phyloP scores from a whole-genome alignment of 1,140 invertebrate genomes.

The Ceratitis capitata region DNA sequence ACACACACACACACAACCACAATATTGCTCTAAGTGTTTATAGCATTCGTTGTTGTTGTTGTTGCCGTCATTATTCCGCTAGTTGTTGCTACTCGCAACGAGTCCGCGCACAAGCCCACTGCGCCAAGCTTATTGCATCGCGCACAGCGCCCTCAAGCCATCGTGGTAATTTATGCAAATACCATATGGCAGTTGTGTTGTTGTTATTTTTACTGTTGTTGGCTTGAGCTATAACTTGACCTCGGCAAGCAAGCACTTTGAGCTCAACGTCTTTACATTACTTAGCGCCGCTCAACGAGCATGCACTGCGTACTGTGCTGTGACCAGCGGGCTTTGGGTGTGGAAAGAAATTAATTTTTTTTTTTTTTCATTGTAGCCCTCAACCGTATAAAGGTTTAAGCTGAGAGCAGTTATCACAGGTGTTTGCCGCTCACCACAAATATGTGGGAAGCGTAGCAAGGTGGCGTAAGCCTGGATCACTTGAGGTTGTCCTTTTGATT shows the following conservation, averaged over 20 bases:
- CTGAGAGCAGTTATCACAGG: too few relatives aligned
- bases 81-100: not conserved
- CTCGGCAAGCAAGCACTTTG: not conserved
- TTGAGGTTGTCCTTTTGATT: too few relatives aligned
- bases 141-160: not conserved
- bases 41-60: not conserved
- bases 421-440: too few relatives aligned
- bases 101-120: not conserved
- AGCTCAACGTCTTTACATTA: not conserved
- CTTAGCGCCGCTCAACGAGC: conserved; percentile 1
- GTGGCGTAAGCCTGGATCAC: too few relatives aligned
- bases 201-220: too few relatives aligned
- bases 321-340: not conserved
- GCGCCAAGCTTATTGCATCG: not conserved
- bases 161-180: conserved; percentile 18
- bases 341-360: too few relatives aligned
- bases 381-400: too few relatives aligned
- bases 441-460: too few relatives aligned
- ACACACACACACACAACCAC: too few relatives aligned
- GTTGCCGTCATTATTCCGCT: not conserved
- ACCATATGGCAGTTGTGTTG: conserved; percentile 5
- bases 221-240: too few relatives aligned
- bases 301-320: too few relatives aligned
- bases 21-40: not conserved
- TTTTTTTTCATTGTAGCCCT: too few relatives aligned